phyloP scores from a whole-genome alignment of 2,888 invertebrate species.

The Drosophila affinis region DNA sequence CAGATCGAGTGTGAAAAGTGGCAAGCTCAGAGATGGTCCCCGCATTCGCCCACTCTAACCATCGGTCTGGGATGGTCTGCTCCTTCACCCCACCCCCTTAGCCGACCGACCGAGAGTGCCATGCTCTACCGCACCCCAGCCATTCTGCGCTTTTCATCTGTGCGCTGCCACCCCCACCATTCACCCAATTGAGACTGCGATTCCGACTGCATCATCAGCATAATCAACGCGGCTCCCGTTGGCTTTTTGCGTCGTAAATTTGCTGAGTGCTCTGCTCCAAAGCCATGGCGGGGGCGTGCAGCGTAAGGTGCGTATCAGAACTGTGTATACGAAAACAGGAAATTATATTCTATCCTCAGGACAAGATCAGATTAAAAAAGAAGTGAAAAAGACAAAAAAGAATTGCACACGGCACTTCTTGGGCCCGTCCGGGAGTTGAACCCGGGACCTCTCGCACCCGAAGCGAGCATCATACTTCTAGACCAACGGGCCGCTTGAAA shows the following conservation, averaged over 20 bases:
- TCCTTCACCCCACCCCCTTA: not conserved
- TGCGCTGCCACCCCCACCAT: slow-evolving; percentile 7
- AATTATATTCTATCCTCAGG: no score
- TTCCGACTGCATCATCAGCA: slow-evolving; percentile 76
- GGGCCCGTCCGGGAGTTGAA: slow-evolving; percentile 55
- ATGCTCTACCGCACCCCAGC: not conserved
- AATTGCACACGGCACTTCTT: no score
- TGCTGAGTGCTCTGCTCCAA: slow-evolving; percentile 73
- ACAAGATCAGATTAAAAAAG: not conserved
- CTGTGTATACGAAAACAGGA: not conserved
- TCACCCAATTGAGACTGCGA: slow-evolving; percentile 39
- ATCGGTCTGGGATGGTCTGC: not conserved
- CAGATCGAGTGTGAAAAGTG: slow-evolving; percentile 78
- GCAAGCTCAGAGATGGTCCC: slow-evolving; percentile 52
- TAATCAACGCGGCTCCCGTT: slow-evolving; percentile 74
- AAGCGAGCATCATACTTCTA: slow-evolving; percentile 83
- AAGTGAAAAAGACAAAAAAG: not conserved
- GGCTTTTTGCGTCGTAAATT: slow-evolving; percentile 76
- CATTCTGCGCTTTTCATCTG: not conserved
- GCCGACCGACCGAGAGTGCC: not conserved
- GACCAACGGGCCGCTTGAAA: slow-evolving; percentile 81
- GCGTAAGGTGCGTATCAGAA: not conserved
- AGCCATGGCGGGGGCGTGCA: slow-evolving; percentile 33
- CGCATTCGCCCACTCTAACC: slow-evolving; percentile 11
- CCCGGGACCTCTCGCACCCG: slow-evolving; percentile 83